Evolutionary conservation across 1,140 invertebrate species (phyloP), one percentile per base, ranked within the genome.

Genomic region (Drosophila pruinosa): DNA sequence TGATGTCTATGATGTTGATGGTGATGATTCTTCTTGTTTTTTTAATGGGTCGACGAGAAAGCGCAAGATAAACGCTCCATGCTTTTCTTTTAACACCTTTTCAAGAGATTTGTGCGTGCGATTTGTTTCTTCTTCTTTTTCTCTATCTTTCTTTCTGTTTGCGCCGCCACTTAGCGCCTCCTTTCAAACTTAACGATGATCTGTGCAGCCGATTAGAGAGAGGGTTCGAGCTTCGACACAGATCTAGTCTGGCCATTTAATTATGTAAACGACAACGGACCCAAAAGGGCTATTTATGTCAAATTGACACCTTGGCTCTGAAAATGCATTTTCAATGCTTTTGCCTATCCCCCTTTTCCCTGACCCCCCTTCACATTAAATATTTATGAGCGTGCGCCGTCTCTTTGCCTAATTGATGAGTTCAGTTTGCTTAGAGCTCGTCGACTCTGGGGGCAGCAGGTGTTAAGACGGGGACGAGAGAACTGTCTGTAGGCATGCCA

Each of bases 41-140:
- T 75, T 85, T 74, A 85, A 86, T 81, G 82, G 69, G 59, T 72
- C 67, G 41, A 28, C 59, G 48, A 63, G 59, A 69, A 69, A 67
- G 67, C 48, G 21, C 41, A 65, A 71, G 74, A 73, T 85, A 86
- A 85, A 85, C 77, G 81, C 69, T 70, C 38, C 73, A 77, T 88
- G 81, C 64, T 86, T 86, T 86, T 86, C 81, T 81, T 81, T 86
- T 86, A 86, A 86, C 81, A 88, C 81, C 82, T 86, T 86, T 77
- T 70, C 77, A 77, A 88, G 82, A 88, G 82, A 86, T 86, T 86
- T 86, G 82, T 86, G 69, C 57, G 53, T 76, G 70, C 78, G 75
- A 79, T 88, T 71, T 72, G 79, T 72, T 73, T n/a, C 45, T 57
- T 56, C 36, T 10, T 65, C 64, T 72, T 14, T 43, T 56, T 56